phyloP scores from a whole-genome alignment of 64 coral and sea anemone genomes.

The Porites australiensis region DNA sequence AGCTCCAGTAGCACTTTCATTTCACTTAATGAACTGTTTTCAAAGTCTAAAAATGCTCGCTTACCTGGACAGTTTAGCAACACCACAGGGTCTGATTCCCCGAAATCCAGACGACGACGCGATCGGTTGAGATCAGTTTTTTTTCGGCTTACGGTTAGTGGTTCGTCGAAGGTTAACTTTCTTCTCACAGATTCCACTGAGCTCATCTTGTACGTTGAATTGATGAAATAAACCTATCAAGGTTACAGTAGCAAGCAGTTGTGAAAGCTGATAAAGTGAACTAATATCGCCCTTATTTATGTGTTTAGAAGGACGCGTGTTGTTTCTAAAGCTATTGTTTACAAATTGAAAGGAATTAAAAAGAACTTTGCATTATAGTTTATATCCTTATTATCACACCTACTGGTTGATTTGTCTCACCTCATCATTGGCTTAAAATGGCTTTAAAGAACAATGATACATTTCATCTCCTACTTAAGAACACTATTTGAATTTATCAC shows the following conservation, averaged over 20 bases:
- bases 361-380: not conserved
- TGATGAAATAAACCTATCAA: not conserved
- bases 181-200: not conserved
- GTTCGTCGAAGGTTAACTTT: conserved; percentile 22
- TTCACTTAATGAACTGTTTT: too few species aligned
- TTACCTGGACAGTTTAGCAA: not conserved
- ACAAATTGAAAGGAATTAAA: conserved; percentile 28
- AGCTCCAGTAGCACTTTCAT: too few species aligned
- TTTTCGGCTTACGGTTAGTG: not conserved
- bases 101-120: conserved; percentile 7
- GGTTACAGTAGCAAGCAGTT: too few species aligned
- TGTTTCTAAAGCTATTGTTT: conserved; percentile 17
- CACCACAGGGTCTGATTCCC: not conserved
- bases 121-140: not conserved
- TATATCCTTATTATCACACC: not conserved
- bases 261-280: too few species aligned
- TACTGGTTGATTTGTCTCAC: conserved; percentile 4
- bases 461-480: not conserved
- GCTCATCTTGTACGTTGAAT: not conserved
- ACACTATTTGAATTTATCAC: not conserved
- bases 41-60: too few species aligned
- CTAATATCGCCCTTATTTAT: not conserved
- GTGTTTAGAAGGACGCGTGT: not conserved
- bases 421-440: conserved; percentile 4
- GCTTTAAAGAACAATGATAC: conserved; percentile 4